A percentile compares a stretch with the other conserved stretches of the same genome.
Conservation (phyloP, 2,888 invertebrate species). For the Leptinotarsa rubiginosa region DNA sequence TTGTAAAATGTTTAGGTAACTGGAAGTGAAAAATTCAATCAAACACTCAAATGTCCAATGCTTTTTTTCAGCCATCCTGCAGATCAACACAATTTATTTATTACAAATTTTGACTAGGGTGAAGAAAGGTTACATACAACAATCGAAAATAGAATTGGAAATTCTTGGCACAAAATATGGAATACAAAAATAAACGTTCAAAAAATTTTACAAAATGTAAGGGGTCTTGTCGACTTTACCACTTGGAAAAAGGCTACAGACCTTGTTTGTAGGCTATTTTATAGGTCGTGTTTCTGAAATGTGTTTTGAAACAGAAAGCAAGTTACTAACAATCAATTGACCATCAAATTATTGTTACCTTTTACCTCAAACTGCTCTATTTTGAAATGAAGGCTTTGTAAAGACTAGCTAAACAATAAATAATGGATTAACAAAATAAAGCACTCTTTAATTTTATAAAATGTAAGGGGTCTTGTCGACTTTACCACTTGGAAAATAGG, state of each 20-base stretch:
- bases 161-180: background rate
- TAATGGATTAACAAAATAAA: too few species aligned
- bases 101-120: constrained; percentile 18
- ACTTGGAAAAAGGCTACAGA: background rate
- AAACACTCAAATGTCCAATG: too few species aligned
- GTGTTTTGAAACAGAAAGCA: too few species aligned
- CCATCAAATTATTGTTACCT: too few species aligned
- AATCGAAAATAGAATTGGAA: constrained; percentile 7
- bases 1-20: too few species aligned
- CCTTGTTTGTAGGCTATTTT: too few species aligned
- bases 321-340: too few species aligned
- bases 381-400: too few species aligned
- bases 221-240: background rate
- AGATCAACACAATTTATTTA: background rate
- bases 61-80: background rate
- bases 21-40: too few species aligned
- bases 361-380: too few species aligned
- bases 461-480: background rate
- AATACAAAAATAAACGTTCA: constrained; percentile 6
- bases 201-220: background rate
- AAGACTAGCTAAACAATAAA: too few species aligned
- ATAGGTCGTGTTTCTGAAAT: too few species aligned
- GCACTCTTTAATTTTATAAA: background rate
- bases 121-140: constrained; percentile 11
- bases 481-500: background rate